phyloP scores from a whole-genome alignment of 2,113 vertebrate genomes.

The Motacilla alba region DNA sequence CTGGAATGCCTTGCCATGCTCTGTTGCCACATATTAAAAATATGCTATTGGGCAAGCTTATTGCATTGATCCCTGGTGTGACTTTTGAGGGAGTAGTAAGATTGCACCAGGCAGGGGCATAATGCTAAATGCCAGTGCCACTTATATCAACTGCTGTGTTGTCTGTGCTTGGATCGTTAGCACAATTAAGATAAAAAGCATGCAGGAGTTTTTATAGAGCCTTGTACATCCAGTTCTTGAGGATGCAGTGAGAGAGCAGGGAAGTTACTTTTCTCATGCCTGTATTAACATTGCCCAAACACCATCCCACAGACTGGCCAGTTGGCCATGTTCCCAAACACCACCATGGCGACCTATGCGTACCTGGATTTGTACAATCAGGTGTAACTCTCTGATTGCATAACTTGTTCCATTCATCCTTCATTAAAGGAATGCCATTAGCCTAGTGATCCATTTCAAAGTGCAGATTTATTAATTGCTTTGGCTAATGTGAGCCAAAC shows the following conservation, averaged over 20 bases:
- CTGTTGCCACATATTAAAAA: not conserved
- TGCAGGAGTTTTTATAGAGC: not conserved
- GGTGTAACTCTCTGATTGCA: accelerated
- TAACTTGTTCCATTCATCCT: not conserved
- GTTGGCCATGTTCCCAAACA: not conserved
- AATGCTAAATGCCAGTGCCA: accelerated
- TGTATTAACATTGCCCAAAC: not conserved
- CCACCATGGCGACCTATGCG: accelerated
- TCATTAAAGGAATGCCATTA: not conserved
- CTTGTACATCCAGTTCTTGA: not conserved
- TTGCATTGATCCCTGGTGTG: not conserved
- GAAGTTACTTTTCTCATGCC: not conserved
- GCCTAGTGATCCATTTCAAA: not conserved
- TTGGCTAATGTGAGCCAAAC: not conserved
- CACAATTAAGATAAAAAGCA: not conserved
- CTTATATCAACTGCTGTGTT: not conserved
- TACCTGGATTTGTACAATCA: not conserved
- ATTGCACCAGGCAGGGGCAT: not conserved
- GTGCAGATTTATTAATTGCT: no score
- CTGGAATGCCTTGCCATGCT: not conserved
- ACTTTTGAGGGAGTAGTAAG: not conserved
- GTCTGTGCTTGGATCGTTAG: accelerated
- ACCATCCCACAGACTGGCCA: not conserved
- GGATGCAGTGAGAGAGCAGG: not conserved
- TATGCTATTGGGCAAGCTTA: accelerated